Evolutionary conservation across 1,140 invertebrate species (phyloP).

Genomic region (Pseudomyrmex sp.): DNA sequence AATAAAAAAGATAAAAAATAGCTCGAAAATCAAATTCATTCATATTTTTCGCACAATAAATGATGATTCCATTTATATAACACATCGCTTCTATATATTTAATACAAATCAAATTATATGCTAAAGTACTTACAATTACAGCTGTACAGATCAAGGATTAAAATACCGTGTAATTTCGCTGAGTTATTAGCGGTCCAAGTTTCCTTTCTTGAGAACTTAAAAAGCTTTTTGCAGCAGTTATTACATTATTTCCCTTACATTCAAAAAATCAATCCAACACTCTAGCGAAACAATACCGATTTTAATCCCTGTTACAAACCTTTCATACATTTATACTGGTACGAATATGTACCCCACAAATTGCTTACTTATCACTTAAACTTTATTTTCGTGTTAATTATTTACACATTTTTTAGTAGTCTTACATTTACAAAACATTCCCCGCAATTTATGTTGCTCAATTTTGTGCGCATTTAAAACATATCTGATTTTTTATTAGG

Average conservation of each 20-base stretch:
- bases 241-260: no score
- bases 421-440: conserved; percentile 48
- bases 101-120: conserved; percentile 44
- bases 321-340: conserved; percentile 16
- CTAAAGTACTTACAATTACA: conserved; percentile 38
- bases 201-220: no score
- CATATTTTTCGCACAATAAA: conserved; percentile 10
- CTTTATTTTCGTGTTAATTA: conserved; percentile 36
- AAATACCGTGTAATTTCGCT: no score
- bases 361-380: background rate
- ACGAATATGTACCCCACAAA: background rate
- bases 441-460: background rate
- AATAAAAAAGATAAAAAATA: conserved; percentile 29
- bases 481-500: background rate
- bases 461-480: background rate
- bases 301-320: no score
- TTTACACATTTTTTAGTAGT: conserved; percentile 51
- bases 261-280: no score
- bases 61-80: conserved; percentile 46
- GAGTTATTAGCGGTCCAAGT: no score
- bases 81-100: background rate
- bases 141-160: conserved; percentile 34
- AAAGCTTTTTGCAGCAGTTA: no score
- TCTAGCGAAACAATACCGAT: no score
- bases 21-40: conserved; percentile 58